Conservation (phyloP, 1,140 invertebrate genomes). For the Heterodera carotae region DNA sequence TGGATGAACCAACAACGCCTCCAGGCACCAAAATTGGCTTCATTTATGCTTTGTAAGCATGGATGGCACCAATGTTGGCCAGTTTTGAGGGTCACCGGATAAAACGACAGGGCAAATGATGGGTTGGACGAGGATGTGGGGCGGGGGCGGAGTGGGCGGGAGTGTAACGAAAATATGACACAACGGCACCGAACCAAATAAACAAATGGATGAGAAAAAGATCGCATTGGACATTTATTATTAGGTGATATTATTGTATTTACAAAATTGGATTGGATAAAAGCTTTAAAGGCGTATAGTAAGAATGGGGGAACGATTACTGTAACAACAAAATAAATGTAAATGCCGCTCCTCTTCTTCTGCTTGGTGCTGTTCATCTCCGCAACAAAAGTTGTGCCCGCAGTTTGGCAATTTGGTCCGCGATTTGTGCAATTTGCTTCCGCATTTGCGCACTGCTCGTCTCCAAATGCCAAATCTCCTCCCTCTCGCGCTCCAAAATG, state of each 20-base stretch:
- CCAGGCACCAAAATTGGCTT: constrained; percentile 4
- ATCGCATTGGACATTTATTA: not conserved
- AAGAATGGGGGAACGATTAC: not conserved
- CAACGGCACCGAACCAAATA: too few relatives aligned
- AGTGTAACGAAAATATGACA: not conserved
- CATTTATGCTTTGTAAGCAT: not conserved
- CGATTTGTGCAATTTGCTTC: constrained; percentile 36
- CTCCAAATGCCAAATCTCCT: constrained; percentile 41
- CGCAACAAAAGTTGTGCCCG: constrained; percentile 39
- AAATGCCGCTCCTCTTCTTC: not conserved
- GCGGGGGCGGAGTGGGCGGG: not conserved
- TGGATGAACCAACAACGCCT: not conserved
- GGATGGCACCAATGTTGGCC: not conserved
- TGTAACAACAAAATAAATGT: not conserved
- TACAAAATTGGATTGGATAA: too few relatives aligned
- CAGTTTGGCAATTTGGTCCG: constrained; percentile 53
- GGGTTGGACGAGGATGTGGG: not conserved
- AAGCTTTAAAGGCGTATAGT: too few relatives aligned
- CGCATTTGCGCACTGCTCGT: constrained; percentile 48
- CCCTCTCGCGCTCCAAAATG: constrained; percentile 36
- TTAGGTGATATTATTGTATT: not conserved
- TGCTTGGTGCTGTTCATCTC: not conserved
- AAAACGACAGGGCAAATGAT: not conserved
- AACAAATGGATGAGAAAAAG: not conserved
- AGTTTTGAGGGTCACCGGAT: not conserved